phyloP scores from a whole-genome alignment of 2,888 invertebrate species.

The Epinotia nisella region DNA sequence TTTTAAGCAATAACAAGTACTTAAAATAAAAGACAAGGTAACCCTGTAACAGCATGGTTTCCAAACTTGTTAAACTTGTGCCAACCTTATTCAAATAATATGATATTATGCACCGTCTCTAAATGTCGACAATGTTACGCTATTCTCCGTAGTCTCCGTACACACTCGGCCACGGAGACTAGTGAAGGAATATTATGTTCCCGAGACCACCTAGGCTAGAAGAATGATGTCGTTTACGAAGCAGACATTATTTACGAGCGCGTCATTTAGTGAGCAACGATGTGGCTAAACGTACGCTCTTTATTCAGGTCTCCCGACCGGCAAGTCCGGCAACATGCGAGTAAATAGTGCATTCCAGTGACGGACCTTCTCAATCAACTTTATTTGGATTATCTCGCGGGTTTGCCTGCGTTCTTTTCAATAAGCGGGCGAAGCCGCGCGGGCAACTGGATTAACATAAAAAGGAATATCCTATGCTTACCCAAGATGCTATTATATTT shows the following conservation, averaged over 20 bases:
- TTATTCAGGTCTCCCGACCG: slow-evolving; percentile 38
- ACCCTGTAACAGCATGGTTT: not conserved
- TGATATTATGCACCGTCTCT: not conserved
- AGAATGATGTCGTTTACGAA: slow-evolving; percentile 44
- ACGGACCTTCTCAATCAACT: not conserved
- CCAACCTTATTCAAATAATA: not conserved
- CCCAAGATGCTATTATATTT: too few relatives aligned
- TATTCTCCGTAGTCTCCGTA: not conserved
- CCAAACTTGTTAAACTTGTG: not conserved
- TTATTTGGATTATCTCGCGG: not conserved
- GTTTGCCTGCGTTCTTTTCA: too few relatives aligned
- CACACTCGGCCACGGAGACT: not conserved
- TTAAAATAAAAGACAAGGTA: not conserved
- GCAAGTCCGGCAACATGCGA: slow-evolving; percentile 33
- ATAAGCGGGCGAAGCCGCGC: too few relatives aligned
- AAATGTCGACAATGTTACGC: slow-evolving; percentile 3
- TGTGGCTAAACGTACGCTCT: slow-evolving; percentile 41
- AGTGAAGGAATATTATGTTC: slow-evolving; percentile 36
- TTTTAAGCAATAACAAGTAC: not conserved
- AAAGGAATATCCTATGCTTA: not conserved
- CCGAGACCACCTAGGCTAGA: slow-evolving; percentile 42
- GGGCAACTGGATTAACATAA: not conserved
- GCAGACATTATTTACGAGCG: slow-evolving; percentile 45
- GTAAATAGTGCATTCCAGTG: slow-evolving; percentile 14
- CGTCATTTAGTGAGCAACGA: slow-evolving; percentile 43